These are phyloP conservation scores for Acanthisitta chloris DNA, from an alignment of 2,113 vertebrate genomes.

Conservation along the genomic window DNA sequence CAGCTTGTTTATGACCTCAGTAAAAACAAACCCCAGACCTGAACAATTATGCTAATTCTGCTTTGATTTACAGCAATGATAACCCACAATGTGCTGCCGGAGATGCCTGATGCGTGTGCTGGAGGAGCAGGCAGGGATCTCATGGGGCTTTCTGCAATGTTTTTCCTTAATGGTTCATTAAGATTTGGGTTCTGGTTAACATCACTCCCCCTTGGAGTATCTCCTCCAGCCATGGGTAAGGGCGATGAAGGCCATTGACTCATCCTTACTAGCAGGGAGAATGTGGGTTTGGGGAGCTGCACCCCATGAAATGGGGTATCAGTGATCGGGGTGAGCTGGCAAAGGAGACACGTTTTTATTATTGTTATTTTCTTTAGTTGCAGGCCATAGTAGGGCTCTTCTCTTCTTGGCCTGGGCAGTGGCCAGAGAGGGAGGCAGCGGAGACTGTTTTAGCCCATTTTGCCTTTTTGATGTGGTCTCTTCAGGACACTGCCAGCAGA, in stretches of 20 bases:
- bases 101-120: background rate
- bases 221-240: background rate
- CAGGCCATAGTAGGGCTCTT: background rate
- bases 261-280: fast-evolving
- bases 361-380: background rate
- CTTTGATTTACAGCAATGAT: constrained; percentile 11
- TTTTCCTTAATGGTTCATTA: background rate
- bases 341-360: background rate
- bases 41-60: constrained; percentile 6
- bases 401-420: background rate
- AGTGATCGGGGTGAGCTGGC: background rate
- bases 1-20: constrained; percentile 13
- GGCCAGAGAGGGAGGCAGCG: background rate
- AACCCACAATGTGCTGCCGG: background rate
- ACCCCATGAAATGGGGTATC: background rate
- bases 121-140: background rate
- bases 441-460: background rate
- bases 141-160: background rate
- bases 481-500: background rate
- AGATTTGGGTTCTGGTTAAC: background rate
- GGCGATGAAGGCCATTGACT: background rate
- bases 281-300: background rate
- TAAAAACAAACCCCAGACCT: background rate
- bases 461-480: background rate
- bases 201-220: background rate